Evolutionary conservation across 1,140 invertebrate species (phyloP).

Genomic region (Aphaenogaster ashmeadi): DNA sequence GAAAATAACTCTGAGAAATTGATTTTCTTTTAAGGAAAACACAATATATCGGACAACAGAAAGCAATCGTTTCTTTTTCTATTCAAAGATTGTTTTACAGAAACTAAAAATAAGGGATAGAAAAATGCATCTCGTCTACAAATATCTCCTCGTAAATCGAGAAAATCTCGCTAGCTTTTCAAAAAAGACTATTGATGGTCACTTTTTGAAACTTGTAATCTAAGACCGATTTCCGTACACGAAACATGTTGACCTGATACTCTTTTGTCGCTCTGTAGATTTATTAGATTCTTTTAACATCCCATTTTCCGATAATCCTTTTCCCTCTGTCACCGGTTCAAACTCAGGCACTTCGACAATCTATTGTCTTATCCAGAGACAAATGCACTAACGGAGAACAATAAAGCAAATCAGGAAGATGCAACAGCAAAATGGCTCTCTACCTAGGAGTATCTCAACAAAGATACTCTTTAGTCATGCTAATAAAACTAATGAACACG

Average conservation of each 20-base stretch:
- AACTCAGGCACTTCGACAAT: neutral
- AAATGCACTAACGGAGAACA: neutral
- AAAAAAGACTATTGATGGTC: neutral
- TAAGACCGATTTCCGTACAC: neutral
- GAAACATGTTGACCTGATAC: neutral
- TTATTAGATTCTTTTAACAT: neutral
- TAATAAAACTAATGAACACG: constrained; percentile 36
- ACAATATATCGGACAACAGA: constrained; percentile 30
- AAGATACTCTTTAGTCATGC: neutral
- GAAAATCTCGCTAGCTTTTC: neutral
- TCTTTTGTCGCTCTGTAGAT: neutral
- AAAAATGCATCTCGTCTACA: neutral
- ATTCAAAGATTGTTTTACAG: neutral
- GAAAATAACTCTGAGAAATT: neutral
- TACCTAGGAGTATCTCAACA: neutral
- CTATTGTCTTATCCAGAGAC: neutral
- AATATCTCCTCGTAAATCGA: neutral
- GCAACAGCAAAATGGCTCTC: neutral
- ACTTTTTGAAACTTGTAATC: neutral
- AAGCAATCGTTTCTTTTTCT: neutral
- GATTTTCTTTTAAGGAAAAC: neutral
- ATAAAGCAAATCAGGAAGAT: neutral
- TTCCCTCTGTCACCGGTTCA: neutral
- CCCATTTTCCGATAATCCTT: neutral
- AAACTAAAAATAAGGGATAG: neutral